phyloP scores from a whole-genome alignment of 2,797 vertebrate genomes.

The Sarcoramphus papa region DNA sequence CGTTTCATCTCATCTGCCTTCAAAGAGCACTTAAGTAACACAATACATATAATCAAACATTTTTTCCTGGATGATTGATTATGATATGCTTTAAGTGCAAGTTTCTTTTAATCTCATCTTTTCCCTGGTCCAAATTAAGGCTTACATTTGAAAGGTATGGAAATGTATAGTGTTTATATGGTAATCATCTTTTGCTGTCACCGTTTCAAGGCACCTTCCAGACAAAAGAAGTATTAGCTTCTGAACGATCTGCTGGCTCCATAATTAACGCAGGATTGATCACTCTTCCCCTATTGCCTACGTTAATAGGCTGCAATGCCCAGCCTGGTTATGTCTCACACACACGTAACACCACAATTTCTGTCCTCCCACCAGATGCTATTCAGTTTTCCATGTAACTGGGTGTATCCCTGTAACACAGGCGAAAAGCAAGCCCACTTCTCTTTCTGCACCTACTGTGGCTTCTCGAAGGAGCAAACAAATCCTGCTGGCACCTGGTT shows the following conservation, averaged over 20 bases:
- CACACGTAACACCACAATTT: not conserved
- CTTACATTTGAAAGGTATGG: not conserved
- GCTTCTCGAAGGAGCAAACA: not conserved
- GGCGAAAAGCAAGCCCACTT: not conserved
- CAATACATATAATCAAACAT: not conserved
- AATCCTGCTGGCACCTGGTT: not conserved
- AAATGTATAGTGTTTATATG: not conserved
- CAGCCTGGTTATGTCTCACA: not conserved
- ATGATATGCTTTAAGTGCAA: not conserved
- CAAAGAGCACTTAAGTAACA: constrained; percentile 22
- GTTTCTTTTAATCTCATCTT: constrained; percentile 26
- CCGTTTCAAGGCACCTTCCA: not conserved
- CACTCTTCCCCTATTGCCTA: not conserved
- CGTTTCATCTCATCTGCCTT: not conserved
- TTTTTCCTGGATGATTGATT: constrained; percentile 18
- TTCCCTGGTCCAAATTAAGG: not conserved
- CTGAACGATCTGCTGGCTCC: not conserved
- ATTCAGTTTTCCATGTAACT: not conserved
- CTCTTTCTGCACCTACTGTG: not conserved
- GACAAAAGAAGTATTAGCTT: constrained; percentile 7
- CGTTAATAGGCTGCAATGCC: not conserved
- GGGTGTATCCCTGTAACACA: not conserved
- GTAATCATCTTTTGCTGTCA: not conserved
- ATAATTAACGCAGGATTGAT: constrained; percentile 20
- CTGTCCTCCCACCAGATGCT: not conserved